A percentile compares a stretch with the other conserved stretches of the same genome.
Conservation (phyloP, 2,888 invertebrate genomes). For the Sicus ferrugineus region DNA sequence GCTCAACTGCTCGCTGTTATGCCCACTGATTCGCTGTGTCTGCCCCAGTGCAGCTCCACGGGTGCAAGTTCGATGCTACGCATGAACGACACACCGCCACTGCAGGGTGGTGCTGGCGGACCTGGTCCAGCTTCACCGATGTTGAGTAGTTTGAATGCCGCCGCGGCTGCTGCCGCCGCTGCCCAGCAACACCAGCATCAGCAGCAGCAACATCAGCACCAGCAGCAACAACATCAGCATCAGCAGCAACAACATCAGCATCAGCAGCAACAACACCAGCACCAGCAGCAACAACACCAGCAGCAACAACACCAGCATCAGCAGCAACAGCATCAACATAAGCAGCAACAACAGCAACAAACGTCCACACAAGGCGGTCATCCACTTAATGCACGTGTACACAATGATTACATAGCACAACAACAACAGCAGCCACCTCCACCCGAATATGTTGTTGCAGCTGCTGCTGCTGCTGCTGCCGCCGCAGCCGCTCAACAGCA, state of each 20-base stretch:
- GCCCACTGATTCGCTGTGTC: conserved; percentile 71
- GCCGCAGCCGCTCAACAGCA: conserved; percentile 43
- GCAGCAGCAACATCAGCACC: neutral
- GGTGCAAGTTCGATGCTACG: conserved; percentile 70
- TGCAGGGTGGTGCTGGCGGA: conserved; percentile 48
- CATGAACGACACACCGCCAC: conserved; percentile 66
- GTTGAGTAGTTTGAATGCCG: conserved; percentile 55
- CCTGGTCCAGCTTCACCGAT: conserved; percentile 64
- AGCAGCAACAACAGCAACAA: conserved; percentile 36
- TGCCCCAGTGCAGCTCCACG: conserved; percentile 67
- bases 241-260: conserved; percentile 41
- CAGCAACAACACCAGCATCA: conserved; percentile 10
- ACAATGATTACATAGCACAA: conserved; percentile 48
- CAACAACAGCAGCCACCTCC: conserved; percentile 45
- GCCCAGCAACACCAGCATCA: neutral
- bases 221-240: neutral
- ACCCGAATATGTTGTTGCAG: conserved; percentile 44
- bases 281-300: neutral
- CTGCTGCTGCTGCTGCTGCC: conserved; percentile 33
- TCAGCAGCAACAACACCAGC: conserved; percentile 37
- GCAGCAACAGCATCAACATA: conserved; percentile 42
- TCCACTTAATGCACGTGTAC: conserved; percentile 48
- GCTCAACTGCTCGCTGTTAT: conserved; percentile 94
- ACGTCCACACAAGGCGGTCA: conserved; percentile 46
- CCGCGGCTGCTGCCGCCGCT: conserved; percentile 38